These are phyloP conservation scores for Corythaixoides concolor DNA, from an alignment of 2,113 vertebrate species.

Conservation along the genomic window DNA sequence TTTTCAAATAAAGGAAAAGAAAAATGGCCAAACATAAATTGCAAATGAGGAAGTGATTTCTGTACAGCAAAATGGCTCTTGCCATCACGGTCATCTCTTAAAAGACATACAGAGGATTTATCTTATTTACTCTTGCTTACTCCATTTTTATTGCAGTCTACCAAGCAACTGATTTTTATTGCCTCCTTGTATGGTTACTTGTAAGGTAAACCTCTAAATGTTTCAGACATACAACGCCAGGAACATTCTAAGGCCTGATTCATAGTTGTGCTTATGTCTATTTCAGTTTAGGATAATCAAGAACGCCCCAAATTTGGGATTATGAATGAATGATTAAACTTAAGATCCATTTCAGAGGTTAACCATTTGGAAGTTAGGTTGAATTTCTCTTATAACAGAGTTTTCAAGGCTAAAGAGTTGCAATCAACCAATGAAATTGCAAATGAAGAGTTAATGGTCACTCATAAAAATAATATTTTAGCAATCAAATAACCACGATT, in stretches of 20 bases:
- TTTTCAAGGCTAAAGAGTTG: not conserved
- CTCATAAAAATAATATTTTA: not conserved
- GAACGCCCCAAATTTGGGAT: not conserved
- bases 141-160: not conserved
- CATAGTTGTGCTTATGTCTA: rapidly evolving
- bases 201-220: not conserved
- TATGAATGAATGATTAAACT: not conserved
- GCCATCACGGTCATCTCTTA: not conserved
- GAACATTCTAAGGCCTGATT: not conserved
- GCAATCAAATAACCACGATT: not conserved
- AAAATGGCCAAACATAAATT: not conserved
- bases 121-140: not conserved
- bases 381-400: not conserved
- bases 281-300: not conserved
- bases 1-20: not conserved
- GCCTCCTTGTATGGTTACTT: not conserved
- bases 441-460: not conserved
- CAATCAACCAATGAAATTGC: not conserved
- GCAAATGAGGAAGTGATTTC: not conserved
- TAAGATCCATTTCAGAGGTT: not conserved
- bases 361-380: not conserved
- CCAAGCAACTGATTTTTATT: not conserved
- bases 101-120: not conserved
- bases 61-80: not conserved
- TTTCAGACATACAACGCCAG: not conserved